Conservation (phyloP, 2,888 invertebrate species). For the Rhyacophila evoluta region DNA sequence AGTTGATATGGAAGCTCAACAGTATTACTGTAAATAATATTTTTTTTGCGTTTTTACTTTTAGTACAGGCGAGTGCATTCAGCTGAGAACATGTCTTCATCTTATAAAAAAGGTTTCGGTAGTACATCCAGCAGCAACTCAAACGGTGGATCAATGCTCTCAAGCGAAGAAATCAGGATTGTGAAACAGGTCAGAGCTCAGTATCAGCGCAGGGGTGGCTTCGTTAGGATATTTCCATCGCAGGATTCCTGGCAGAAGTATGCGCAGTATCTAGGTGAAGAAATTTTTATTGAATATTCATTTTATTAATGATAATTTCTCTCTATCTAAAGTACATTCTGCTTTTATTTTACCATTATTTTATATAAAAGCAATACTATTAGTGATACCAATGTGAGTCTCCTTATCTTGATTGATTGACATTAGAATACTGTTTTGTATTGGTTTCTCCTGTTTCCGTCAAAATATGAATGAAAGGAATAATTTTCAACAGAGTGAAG, state of each 20-base stretch:
- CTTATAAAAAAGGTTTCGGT: conserved; percentile 60
- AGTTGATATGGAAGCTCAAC: too few relatives aligned
- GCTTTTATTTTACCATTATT: too few relatives aligned
- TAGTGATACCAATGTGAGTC: too few relatives aligned
- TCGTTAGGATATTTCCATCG: conserved; percentile 91
- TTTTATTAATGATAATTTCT: too few relatives aligned
- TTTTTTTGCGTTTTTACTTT: neutral
- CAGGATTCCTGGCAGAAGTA: conserved; percentile 89
- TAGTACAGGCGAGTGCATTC: conserved; percentile 79
- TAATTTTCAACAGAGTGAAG: too few relatives aligned
- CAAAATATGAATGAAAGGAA: too few relatives aligned
- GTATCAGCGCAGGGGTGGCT: conserved; percentile 86
- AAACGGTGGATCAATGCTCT: conserved; percentile 63
- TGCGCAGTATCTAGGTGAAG: conserved; percentile 78
- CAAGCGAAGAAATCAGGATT: conserved; percentile 83
- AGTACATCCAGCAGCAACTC: conserved; percentile 42
- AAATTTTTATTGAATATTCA: too few relatives aligned
- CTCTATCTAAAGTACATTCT: too few relatives aligned
- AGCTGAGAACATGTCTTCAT: conserved; percentile 73
- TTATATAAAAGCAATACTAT: too few relatives aligned
- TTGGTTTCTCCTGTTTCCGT: too few relatives aligned
- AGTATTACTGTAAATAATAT: neutral
- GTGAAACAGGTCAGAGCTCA: conserved; percentile 82
- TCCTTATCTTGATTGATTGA: too few relatives aligned
- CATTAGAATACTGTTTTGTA: too few relatives aligned